Base-by-base conservation (phyloP, 2,113 vertebrate species). In the Diphyllodes magnificus region DNA sequence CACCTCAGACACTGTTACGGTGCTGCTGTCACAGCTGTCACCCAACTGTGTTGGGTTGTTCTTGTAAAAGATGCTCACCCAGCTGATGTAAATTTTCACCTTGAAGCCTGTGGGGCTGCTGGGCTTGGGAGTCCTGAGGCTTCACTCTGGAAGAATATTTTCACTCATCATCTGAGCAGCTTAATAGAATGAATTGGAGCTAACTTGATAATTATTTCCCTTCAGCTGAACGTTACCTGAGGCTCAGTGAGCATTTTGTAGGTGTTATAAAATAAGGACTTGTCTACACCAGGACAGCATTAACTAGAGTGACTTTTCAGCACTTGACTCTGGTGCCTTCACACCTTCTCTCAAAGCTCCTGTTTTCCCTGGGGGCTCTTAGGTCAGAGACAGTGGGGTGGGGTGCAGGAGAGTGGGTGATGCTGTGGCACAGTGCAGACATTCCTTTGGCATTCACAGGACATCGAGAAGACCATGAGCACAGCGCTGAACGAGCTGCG, bases 391-490 rank as follows among this genome's bases (percentile, higher is more conserved):
- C 0, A 3, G 23, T 3, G 19, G 24, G 19, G 11, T 6, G 31
- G 42, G 7, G 15, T 1, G n/a, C 23, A 10, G 61, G 35, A 39
- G 44, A 17, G 60, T 5, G 1, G 57, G 44, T 0, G 20, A 2
- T 10, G 64, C 60, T 2, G 11, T 5, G 56, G 15, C 37, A 8
- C 1, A 1, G n/a, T 23, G 31, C 80, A 97, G 61, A 97, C 69
- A 2, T 31, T 9, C 24, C 80, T 60, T 57, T 86, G 92, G 63
- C 25, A 1, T 86, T 76, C 17, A 3, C 96, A 99, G 99, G 99
- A 99, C 97, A 99, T 99, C 25, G 99, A 99, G 97, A 99, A 99
- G 97, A 99, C 99, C 35, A 99, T 99, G 99, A 99, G 98, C 93
- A 99, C 99, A 0, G 99, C 99, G 0, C 98, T 99, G 60, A 99